phyloP scores from a whole-genome alignment of 2,797 vertebrate genomes.

The Scolopax bukidnonensis region DNA sequence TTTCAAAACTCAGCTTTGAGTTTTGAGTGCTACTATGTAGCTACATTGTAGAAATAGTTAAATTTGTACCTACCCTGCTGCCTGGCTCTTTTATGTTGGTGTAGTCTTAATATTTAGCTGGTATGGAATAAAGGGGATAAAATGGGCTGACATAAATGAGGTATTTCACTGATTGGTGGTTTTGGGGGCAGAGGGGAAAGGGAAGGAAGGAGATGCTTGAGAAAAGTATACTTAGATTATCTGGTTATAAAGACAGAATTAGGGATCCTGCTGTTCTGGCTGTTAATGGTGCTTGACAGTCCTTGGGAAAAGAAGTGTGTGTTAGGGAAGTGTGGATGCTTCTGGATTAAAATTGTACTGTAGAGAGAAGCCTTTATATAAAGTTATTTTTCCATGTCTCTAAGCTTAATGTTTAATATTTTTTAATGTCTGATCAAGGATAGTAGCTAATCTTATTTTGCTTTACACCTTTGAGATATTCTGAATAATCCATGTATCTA shows the following conservation, averaged over 20 bases:
- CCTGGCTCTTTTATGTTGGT: not conserved
- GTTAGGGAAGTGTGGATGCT: not conserved
- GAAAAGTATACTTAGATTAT: not conserved
- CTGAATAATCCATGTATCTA: not conserved
- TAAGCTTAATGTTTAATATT: not conserved
- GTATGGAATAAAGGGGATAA: not conserved
- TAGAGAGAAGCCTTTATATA: not conserved
- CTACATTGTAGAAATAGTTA: not conserved
- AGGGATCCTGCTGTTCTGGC: not conserved
- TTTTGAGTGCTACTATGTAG: not conserved
- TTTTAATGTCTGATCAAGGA: not conserved
- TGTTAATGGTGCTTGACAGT: not conserved
- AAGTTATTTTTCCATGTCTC: not conserved
- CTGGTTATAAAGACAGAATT: not conserved
- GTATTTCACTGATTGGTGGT: not conserved
- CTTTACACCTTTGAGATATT: not conserved
- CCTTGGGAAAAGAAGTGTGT: not conserved
- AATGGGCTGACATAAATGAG: accelerated
- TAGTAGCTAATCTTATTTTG: not conserved
- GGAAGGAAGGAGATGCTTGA: not conserved
- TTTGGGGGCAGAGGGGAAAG: not conserved
- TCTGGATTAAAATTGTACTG: not conserved
- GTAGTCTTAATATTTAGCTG: not conserved
- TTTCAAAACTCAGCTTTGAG: not conserved
- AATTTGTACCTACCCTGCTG: not conserved